A percentile compares a stretch with the other conserved stretches of the same genome.
Conservation (phyloP, 2,888 invertebrate species). For the Thera britannica region DNA sequence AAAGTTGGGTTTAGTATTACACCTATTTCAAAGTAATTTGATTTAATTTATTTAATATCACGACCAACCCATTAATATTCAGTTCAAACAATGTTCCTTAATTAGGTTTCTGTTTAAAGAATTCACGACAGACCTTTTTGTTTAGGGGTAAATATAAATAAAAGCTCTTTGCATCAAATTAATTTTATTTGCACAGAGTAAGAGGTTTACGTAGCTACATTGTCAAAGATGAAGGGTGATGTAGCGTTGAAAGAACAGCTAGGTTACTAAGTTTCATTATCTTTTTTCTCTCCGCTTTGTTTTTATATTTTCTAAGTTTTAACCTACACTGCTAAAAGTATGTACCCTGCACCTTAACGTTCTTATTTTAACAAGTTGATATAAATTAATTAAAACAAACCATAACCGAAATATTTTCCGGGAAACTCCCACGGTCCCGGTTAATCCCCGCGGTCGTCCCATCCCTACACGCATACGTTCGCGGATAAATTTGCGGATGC, state of each 20-base stretch:
- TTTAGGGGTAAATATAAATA: constrained; percentile 23
- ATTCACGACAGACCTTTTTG: constrained; percentile 12
- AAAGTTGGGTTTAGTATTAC: no score
- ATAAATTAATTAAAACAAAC: no score
- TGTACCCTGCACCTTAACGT: no score
- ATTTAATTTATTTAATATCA: no score
- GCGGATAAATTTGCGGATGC: constrained; percentile 40
- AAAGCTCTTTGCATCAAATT: constrained; percentile 44
- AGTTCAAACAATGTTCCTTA: neutral
- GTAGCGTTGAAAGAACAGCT: constrained; percentile 8
- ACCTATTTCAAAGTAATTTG: no score
- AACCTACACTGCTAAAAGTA: no score
- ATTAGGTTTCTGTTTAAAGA: neutral
- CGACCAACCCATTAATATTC: no score
- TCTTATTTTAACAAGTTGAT: no score
- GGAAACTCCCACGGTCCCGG: neutral
- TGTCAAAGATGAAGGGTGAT: constrained; percentile 42
- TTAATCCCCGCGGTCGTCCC: neutral
- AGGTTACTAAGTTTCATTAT: neutral
- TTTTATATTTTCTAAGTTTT: no score
- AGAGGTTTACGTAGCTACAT: constrained; percentile 46
- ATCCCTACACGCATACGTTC: constrained; percentile 37
- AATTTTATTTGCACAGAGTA: constrained; percentile 51
- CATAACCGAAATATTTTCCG: no score
- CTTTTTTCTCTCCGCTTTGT: no score